Base-by-base conservation (phyloP, 1,140 invertebrate species). In the Bacillus rossius region DNA sequence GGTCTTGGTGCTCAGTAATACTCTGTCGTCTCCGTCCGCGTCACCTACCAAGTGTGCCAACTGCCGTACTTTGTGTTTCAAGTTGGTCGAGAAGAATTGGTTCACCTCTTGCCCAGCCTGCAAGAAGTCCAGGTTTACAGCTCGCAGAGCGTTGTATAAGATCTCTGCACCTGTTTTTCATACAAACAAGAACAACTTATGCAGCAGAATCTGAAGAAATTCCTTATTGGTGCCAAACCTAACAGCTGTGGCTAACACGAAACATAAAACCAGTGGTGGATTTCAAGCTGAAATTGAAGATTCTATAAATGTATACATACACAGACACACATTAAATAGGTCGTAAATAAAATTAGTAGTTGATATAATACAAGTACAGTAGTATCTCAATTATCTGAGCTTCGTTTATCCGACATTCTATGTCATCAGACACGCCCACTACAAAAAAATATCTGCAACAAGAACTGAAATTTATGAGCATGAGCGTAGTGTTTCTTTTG, bases 21-120 rank as follows among this genome's bases (percentile, higher is more conserved):
- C 38, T 70, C 68, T 61, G 69, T 74, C 65, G 57, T 72, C 65
- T 71, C 81, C 62, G 75, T 74, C 64, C 69, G 76, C 69, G 50
- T 80, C 62, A 73, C 69, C 25, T 75, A 66, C 25, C 69, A 61
- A 1, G 69, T 70, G 75, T 26, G 80, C 79, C 49, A 82, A 72
- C 38, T 79, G 77, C 56, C 74, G 75, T 52, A 86, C 79, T 64
- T 85, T 86, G 48, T 76, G 77, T 65, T 82, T 84, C 45, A 86
- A 76, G 68, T 85, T 82, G 38, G 81, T 80, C 16, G 73, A 81
- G 41, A 87, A 79, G 65, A 86, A 87, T 63, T 84, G 76, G 54
- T 80, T 77, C 10, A 80, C 80, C 53, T 78, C 79, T 59, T 78
- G 73, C 14, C 84, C 84, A 14, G 79, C 80, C 20, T 73, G 76